These are phyloP conservation scores for Labeo catla DNA, from an alignment of 2,113 vertebrate species.

Conservation along the genomic window DNA sequence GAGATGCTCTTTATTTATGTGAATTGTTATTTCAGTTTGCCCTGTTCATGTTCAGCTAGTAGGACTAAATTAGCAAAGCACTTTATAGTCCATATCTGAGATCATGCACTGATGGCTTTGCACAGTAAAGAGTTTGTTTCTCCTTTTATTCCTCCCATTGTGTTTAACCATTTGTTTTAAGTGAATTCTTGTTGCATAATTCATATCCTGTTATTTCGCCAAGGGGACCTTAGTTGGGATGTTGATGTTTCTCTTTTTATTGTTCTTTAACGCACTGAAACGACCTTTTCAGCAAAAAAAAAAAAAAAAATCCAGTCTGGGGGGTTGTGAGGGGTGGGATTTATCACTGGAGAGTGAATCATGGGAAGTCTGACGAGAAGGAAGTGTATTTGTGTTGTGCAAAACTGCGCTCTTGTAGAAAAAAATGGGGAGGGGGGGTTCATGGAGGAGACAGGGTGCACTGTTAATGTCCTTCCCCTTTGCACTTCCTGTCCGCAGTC, in stretches of 20 bases:
- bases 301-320: conserved; percentile 5
- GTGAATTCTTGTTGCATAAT: conserved; percentile 78
- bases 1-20: neutral
- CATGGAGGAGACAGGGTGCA: conserved; percentile 60
- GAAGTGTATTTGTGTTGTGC: conserved; percentile 72
- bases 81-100: conserved; percentile 60
- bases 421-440: conserved; percentile 45
- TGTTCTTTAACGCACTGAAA: conserved; percentile 75
- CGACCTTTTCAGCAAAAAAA: conserved; percentile 61
- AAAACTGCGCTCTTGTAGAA: conserved; percentile 64
- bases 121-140: conserved; percentile 60
- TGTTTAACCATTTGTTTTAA: conserved; percentile 74
- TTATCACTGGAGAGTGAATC: conserved; percentile 64
- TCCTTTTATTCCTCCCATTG: conserved; percentile 68
- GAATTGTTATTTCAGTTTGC: neutral
- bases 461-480: conserved; percentile 65
- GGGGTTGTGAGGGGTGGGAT: conserved; percentile 10
- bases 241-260: conserved; percentile 72
- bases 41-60: neutral
- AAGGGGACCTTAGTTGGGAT: conserved; percentile 67
- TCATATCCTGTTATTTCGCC: conserved; percentile 79
- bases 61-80: conserved; percentile 31
- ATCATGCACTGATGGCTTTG: conserved; percentile 68
- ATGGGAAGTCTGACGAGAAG: conserved; percentile 71
- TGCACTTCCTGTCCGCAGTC: conserved; percentile 65